phyloP scores from a whole-genome alignment of 1,140 invertebrate species.

The Teleopsis dalmanni region DNA sequence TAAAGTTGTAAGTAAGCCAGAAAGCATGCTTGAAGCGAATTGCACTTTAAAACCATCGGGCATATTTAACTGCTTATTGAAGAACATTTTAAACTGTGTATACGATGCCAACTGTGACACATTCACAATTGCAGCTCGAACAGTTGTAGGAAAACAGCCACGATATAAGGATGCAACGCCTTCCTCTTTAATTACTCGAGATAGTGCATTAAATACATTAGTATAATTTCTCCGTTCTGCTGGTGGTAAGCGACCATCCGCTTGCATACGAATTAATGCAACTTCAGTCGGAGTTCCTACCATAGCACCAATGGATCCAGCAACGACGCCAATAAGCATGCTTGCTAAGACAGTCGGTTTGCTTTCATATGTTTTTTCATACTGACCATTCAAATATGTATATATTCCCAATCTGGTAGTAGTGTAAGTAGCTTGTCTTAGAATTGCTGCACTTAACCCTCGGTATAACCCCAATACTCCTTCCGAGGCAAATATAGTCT shows the following conservation, averaged over 20 bases:
- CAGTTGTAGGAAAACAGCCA: constrained; percentile 70
- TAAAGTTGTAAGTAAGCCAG: constrained; percentile 89
- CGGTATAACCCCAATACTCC: constrained; percentile 82
- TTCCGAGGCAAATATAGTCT: constrained; percentile 75
- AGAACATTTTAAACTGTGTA: constrained; percentile 63
- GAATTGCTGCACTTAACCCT: constrained; percentile 76
- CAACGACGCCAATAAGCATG: constrained; percentile 67
- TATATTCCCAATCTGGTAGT: constrained; percentile 94
- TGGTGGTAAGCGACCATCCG: constrained; percentile 82
- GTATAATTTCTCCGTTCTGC: constrained; percentile 88
- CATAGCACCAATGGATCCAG: constrained; percentile 80
- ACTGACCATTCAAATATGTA: constrained; percentile 80
- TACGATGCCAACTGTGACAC: constrained; percentile 96
- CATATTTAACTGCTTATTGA: constrained; percentile 58
- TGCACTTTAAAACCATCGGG: constrained; percentile 82
- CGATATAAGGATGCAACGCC: constrained; percentile 83
- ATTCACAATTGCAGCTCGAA: constrained; percentile 91
- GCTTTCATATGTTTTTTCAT: constrained; percentile 44
- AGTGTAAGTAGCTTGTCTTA: constrained; percentile 96
- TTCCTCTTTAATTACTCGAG: constrained; percentile 84
- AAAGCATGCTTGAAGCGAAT: constrained; percentile 94
- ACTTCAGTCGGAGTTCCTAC: constrained; percentile 94
- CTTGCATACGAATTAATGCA: constrained; percentile 89
- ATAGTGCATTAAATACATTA: constrained; percentile 84
- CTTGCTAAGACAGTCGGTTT: constrained; percentile 22